A percentile compares a stretch with the other conserved stretches of the same genome.
phyloP scores from a whole-genome alignment of 2,888 invertebrate species.

The Copidosoma aretas region DNA sequence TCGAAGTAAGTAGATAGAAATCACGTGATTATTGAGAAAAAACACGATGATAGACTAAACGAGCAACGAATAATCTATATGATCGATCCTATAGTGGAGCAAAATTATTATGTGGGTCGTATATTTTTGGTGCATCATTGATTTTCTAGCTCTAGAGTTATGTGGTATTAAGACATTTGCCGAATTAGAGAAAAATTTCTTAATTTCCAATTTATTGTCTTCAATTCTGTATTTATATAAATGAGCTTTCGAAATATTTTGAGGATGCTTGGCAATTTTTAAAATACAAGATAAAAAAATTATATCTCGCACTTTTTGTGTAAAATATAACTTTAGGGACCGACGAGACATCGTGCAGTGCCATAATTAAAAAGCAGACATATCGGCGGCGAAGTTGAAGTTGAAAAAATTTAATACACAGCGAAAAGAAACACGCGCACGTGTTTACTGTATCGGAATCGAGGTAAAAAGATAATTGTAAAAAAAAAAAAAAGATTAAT shows the following conservation, averaged over 20 bases:
- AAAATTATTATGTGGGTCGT: too few species aligned
- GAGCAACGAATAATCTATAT: constrained; percentile 49
- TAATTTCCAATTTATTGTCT: not conserved
- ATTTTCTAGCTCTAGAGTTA: constrained; percentile 35
- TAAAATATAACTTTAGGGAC: constrained; percentile 20
- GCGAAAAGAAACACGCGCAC: too few species aligned
- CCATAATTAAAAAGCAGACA: constrained; percentile 30
- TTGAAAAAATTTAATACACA: too few species aligned
- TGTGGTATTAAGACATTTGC: too few species aligned
- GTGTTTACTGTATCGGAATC: not conserved
- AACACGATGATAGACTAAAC: constrained; percentile 44
- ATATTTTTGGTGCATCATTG: too few species aligned
- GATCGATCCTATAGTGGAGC: constrained; percentile 29
- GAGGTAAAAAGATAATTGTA: constrained; percentile 1
- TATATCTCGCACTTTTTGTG: not conserved
- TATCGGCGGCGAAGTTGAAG: too few species aligned
- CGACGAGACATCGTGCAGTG: constrained; percentile 31
- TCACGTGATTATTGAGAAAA: constrained; percentile 6
- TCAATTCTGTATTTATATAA: not conserved
- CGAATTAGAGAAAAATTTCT: too few species aligned
- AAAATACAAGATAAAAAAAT: not conserved
- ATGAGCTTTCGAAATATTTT: not conserved
- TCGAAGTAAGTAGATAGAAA: constrained; percentile 4
- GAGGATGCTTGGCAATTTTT: not conserved
- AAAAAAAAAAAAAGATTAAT: constrained; percentile 22